A percentile compares a stretch with the other conserved stretches of the same genome.
phyloP scores from a whole-genome alignment of 2,888 invertebrate genomes.

The Melangyna quadrimaculata region DNA sequence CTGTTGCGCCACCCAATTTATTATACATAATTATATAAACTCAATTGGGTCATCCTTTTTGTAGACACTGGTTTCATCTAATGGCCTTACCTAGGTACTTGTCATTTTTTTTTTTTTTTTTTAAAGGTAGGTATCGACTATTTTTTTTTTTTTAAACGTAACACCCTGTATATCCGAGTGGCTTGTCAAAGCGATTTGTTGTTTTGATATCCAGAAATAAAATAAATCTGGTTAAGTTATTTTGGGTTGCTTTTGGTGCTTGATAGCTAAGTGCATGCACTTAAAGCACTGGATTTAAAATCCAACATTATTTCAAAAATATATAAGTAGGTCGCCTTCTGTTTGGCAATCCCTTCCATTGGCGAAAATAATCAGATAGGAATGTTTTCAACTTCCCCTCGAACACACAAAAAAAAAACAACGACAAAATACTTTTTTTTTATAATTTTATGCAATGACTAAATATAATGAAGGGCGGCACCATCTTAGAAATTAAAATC shows the following conservation, averaged over 20 bases:
- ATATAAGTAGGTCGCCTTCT: not conserved
- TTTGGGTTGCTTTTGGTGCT: not conserved
- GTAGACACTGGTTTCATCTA: no score
- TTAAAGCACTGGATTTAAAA: not conserved
- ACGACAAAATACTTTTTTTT: not conserved
- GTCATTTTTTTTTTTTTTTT: no score
- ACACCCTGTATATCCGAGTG: not conserved
- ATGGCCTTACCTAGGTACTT: no score
- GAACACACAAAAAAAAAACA: not conserved
- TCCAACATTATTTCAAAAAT: not conserved
- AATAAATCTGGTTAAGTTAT: slow-evolving; percentile 11
- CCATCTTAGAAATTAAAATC: not conserved
- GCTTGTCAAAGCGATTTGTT: not conserved
- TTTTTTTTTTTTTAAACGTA: not conserved
- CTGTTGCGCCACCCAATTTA: no score
- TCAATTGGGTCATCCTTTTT: no score
- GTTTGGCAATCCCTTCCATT: slow-evolving; percentile 32
- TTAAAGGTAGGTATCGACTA: no score
- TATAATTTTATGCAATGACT: not conserved
- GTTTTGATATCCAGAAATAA: slow-evolving; percentile 48
- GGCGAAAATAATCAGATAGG: slow-evolving; percentile 7
- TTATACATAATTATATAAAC: no score
- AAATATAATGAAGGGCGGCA: not conserved
- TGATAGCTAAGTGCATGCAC: slow-evolving; percentile 7
- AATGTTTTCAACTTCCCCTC: not conserved